Base-by-base conservation (phyloP, 2,797 vertebrate species). In the Pseudomugil tenellus region DNA sequence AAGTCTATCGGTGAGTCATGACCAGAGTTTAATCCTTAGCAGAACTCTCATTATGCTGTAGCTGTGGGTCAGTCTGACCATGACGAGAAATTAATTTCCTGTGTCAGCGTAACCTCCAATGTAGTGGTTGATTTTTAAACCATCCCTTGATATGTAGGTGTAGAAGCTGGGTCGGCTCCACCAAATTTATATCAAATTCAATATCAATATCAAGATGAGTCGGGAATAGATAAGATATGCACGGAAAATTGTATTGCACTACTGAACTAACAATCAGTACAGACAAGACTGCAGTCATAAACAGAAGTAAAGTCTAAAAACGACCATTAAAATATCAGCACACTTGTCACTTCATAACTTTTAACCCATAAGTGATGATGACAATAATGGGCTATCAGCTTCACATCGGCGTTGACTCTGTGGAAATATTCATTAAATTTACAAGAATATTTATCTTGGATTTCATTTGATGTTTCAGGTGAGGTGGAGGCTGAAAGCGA, bases 401-500 rank as follows among this genome's bases (percentile, higher is more conserved):
- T 54, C 41, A 6, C 6, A 13, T 57, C 70, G 35, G 17, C 23
- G 34, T 17, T 0, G 6, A 35, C 1, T 43, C 23, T 55, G 26
- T n/a, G 4, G 13, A 54, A 34, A 67, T 46, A 23, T 58, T 2
- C 31, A 26, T 37, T 11, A 6, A 7, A 37, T 46, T 17, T 43
- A 1, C 1, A 37, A 21, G 0, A 9, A 10, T n/a, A 7, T 10
- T 63, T 21, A 5, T 29, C 10, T 57, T 28, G 48, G 14, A 35
- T 39, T 6, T 2, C 43, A 32, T 48, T n/a, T 29, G 2, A 39
- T 86, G 23, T 63, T 86, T 49, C 88, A 99, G 98, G 96, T 39
- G 97, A 99, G 80, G 96, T 95, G 37, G 97, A 99, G 8, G 95
- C 96, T 0, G 97, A 99, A 58, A 99, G 97, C 2, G 98, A 99